Conservation (phyloP, 2,113 vertebrate genomes). For the Pygoscelis adeliae region DNA sequence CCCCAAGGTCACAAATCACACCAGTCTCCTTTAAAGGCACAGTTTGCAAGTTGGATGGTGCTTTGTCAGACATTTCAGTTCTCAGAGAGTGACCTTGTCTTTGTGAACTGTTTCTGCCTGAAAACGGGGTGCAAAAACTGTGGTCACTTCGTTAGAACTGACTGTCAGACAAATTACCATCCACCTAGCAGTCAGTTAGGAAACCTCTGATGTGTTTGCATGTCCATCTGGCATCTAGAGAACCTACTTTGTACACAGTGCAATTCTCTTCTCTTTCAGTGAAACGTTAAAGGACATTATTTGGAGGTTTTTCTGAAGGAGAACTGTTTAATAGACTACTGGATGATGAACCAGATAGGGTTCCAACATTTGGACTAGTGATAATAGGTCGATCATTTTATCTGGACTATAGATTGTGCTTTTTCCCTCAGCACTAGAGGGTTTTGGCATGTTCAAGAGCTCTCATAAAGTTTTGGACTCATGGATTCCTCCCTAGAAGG, state of each 20-base stretch:
- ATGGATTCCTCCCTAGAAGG: background rate
- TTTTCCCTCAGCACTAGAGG: background rate
- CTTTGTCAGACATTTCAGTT: background rate
- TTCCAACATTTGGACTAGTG: background rate
- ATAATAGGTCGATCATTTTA: background rate
- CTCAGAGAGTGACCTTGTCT: background rate
- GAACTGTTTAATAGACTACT: background rate
- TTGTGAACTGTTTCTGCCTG: background rate
- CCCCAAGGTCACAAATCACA: background rate
- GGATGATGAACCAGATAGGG: background rate
- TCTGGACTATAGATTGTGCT: background rate
- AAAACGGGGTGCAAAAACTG: background rate
- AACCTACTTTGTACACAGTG: background rate
- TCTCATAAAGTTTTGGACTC: background rate
- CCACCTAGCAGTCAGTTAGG: background rate
- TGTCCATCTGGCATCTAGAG: background rate
- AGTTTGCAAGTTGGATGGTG: background rate
- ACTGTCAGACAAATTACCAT: background rate
- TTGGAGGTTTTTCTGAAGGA: background rate
- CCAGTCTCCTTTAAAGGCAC: background rate
- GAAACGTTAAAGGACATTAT: background rate
- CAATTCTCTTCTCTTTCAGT: background rate
- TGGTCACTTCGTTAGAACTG: background rate
- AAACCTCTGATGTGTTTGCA: background rate
- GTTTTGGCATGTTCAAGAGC: background rate